These are phyloP conservation scores for Nebria ingens DNA, from an alignment of 1,140 invertebrate genomes.

Conservation along the genomic window DNA sequence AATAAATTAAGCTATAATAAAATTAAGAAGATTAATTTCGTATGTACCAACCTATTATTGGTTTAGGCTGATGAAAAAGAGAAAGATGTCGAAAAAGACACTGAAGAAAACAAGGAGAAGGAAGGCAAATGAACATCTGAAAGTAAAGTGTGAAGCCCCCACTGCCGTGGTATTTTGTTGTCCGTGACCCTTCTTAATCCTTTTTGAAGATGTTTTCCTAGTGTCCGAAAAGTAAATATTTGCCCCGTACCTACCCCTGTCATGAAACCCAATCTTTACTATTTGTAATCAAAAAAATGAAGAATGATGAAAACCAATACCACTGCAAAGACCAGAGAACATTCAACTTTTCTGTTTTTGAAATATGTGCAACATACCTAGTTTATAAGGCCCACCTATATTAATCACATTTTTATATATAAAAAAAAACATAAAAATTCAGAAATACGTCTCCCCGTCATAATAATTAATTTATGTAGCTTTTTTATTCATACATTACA, in stretches of 20 bases:
- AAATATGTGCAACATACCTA: conserved; percentile 28
- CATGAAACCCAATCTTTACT: no score
- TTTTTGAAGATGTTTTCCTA: neutral
- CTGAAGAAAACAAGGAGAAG: conserved; percentile 62
- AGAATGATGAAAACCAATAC: conserved; percentile 1
- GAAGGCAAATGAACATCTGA: conserved; percentile 44
- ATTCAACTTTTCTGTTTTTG: conserved; percentile 17
- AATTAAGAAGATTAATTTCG: no score
- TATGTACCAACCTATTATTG: no score
- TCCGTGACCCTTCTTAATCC: conserved; percentile 14
- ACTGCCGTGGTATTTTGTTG: conserved; percentile 23
- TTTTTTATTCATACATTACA: conserved; percentile 28
- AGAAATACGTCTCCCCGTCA: conserved; percentile 14
- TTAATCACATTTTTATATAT: conserved; percentile 14
- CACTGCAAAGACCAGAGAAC: neutral
- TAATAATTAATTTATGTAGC: conserved; percentile 26
- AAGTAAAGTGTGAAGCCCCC: conserved; percentile 16
- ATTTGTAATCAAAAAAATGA: conserved; percentile 18
- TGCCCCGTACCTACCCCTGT: no score
- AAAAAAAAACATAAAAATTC: conserved; percentile 19
- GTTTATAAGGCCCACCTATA: conserved; percentile 24
- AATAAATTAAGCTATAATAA: no score
- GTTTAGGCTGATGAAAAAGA: conserved; percentile 51
- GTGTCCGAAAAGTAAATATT: no score
- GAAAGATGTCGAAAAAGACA: conserved; percentile 50